Percentiles rank a stretch among this genome's conserved stretches.
These are phyloP conservation scores for Liolophura sinensis DNA, from an alignment of 1,140 invertebrate species.

Conservation along the genomic window DNA sequence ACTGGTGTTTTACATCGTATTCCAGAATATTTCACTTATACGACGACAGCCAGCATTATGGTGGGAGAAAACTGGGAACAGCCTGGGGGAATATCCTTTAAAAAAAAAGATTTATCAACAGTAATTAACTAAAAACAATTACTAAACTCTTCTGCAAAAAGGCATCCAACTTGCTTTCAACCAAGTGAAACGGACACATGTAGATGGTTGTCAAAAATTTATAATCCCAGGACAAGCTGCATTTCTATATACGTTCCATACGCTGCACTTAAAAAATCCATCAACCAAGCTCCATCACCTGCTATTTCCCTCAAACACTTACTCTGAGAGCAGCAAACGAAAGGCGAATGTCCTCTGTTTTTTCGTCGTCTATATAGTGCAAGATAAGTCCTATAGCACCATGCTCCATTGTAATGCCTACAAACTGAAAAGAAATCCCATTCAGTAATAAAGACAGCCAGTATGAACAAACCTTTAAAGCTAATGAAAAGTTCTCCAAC, in stretches of 20 bases:
- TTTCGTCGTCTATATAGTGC: slow-evolving; percentile 85
- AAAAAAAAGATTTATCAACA: slow-evolving; percentile 7
- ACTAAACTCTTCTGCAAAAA: neutral
- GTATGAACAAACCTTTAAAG: too few species aligned
- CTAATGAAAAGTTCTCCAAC: too few species aligned
- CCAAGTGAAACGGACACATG: too few species aligned
- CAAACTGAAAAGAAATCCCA: slow-evolving; percentile 66
- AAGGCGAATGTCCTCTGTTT: slow-evolving; percentile 85
- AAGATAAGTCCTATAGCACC: slow-evolving; percentile 87
- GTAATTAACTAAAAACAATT: neutral
- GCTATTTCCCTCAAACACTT: slow-evolving; percentile 1
- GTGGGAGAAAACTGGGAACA: too few species aligned
- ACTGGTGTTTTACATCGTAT: too few species aligned
- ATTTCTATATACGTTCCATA: too few species aligned
- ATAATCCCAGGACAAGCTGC: slow-evolving; percentile 2
- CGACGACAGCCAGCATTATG: too few species aligned
- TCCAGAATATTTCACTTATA: too few species aligned
- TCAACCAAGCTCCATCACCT: too few species aligned
- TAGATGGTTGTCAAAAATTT: neutral
- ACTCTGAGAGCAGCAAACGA: slow-evolving; percentile 85
- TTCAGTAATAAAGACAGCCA: too few species aligned
- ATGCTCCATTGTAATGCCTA: slow-evolving; percentile 89
- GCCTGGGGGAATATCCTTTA: too few species aligned
- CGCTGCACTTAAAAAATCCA: too few species aligned
- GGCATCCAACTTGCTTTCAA: neutral